Evolutionary conservation across 2,113 vertebrate genomes (phyloP), one percentile per base, ranked within the genome.

Genomic region (Odobenus rosmarus): DNA sequence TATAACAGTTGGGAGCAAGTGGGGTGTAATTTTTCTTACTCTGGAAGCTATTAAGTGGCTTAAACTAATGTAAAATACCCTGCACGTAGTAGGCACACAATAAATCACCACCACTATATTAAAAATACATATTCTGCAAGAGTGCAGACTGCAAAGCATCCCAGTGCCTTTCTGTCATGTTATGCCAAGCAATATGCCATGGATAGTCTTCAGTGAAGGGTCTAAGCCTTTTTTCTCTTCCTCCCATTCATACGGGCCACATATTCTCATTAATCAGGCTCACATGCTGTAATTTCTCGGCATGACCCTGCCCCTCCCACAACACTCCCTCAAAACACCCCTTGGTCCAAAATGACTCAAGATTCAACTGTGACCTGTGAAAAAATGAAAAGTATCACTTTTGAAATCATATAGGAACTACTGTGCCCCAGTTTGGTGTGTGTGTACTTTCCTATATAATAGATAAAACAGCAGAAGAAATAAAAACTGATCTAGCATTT

Each of bases 391-490:
- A 24, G 23, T 55, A 51, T 31, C 55, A 67, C 26, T 85, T 82
- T 51, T 92, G 80, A 81, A 57, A 31, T 76, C 59, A 71, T 19
- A 72, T 31, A 39, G 36, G 33, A 46, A 69, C 36, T 55, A 49
- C 2, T 4, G 7, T 7, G 39, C 21, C 33, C 5, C 14, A 69
- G 8, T 23, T 33, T 82, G 28, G 39, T 31, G 31, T 49, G 28
- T 51, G 31, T 42, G 11, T 42, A 31, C 59, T 93, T 77, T 49
- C 53, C 67, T 95, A 16, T 39, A 49, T 98, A 83, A 90, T 83
- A 98, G 97, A 97, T 86, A 96, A 96, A 49, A 98, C 97, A 98
- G 77, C 90, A 98, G 96, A 98, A 96, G 69, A 99, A 97, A 98
- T 94, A 97, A 59, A 98, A 95, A 72, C 80, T 98, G 46, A 98